phyloP scores from a whole-genome alignment of 2,113 vertebrate genomes.

The Artemisiospiza belli region DNA sequence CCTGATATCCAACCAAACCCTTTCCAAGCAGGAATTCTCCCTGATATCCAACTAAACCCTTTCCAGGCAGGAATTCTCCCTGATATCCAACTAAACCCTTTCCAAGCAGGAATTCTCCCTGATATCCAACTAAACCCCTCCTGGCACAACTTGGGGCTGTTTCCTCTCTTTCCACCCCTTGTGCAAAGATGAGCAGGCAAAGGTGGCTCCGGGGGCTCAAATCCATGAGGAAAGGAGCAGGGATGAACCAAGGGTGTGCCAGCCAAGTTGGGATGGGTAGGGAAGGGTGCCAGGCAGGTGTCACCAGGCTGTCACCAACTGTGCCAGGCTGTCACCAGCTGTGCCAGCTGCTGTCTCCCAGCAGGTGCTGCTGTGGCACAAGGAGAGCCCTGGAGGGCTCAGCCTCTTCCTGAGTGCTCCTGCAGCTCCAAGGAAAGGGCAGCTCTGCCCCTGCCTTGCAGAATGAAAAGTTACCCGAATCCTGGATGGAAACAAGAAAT shows the following conservation, averaged over 20 bases:
- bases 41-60: neutral
- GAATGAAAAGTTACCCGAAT: neutral
- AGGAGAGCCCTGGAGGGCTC: constrained; percentile 22
- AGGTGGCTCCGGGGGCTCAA: rapidly evolving
- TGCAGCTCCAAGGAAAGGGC: neutral
- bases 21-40: too few species aligned
- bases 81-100: too few species aligned
- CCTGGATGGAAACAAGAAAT: neutral
- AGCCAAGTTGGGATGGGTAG: neutral
- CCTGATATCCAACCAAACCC: too few species aligned
- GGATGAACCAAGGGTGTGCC: rapidly evolving
- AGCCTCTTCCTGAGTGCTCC: neutral
- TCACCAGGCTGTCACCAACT: neutral
- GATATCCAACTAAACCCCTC: neutral
- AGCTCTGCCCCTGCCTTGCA: neutral
- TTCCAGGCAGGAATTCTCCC: too few species aligned
- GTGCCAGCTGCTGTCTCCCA: constrained; percentile 35
- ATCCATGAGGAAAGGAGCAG: neutral
- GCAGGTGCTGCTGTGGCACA: constrained; percentile 65
- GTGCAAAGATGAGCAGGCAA: rapidly evolving
- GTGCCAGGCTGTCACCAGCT: neutral
- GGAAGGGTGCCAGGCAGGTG: neutral
- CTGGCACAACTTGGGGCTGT: rapidly evolving
- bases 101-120: too few species aligned
- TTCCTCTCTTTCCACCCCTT: rapidly evolving